Conservation (phyloP, 2,113 vertebrate genomes). For the Datnioides undecimradiatus region DNA sequence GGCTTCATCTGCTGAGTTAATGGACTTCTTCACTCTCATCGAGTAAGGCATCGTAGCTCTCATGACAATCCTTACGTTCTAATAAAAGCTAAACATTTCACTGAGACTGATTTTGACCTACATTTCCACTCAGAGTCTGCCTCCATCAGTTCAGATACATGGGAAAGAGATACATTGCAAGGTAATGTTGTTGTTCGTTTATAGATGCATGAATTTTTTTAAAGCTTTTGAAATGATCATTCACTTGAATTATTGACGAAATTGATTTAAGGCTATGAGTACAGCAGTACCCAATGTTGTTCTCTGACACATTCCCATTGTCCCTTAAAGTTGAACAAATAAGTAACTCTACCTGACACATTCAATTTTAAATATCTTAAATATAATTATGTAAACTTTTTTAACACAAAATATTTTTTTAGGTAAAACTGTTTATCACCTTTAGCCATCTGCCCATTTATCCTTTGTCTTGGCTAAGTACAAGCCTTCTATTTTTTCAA, state of each 20-base stretch:
- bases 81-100: neutral
- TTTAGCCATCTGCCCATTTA: neutral
- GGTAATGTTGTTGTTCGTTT: constrained; percentile 86
- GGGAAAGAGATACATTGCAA: constrained; percentile 98
- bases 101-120: neutral
- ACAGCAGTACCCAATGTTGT: neutral
- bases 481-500: too few species aligned
- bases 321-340: neutral
- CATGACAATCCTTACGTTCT: neutral
- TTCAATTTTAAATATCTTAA: too few species aligned
- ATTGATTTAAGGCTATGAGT: neutral
- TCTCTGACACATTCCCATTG: neutral
- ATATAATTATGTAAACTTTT: too few species aligned
- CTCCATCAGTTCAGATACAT: constrained; percentile 99
- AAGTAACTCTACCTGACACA: neutral
- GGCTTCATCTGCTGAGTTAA: constrained; percentile 92
- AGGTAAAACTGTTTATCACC: too few species aligned
- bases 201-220: neutral
- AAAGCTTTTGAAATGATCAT: neutral
- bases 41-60: constrained; percentile 87
- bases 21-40: constrained; percentile 98
- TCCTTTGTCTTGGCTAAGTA: too few species aligned
- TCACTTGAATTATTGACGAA: neutral
- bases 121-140: constrained; percentile 88
- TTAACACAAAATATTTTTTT: too few species aligned